Conservation (phyloP, 2,888 invertebrate genomes). For the Steinernema hermaphroditum region DNA sequence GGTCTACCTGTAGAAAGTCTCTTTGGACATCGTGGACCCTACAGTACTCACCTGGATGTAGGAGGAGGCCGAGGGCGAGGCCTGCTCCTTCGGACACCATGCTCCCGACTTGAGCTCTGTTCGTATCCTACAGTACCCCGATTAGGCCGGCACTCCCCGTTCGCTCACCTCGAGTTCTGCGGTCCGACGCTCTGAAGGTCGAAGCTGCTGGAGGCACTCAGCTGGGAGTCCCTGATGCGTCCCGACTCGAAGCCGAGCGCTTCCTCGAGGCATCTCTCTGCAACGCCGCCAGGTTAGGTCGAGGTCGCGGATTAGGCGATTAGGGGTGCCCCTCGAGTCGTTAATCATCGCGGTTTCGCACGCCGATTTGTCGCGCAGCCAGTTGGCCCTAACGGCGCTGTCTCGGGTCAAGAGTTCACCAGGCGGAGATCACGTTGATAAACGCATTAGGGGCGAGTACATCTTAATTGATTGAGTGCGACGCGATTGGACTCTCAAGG, state of each 20-base stretch:
- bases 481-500: neutral
- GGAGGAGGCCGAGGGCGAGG: neutral
- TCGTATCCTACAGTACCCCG: constrained; percentile 74
- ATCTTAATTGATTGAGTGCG: constrained; percentile 16
- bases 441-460: constrained; percentile 21
- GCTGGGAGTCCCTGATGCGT: constrained; percentile 78
- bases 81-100: constrained; percentile 81
- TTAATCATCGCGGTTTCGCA: constrained; percentile 15
- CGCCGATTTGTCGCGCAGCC: constrained; percentile 29
- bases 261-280: constrained; percentile 28
- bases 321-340: constrained; percentile 12
- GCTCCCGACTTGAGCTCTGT: constrained; percentile 84
- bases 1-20: constrained; percentile 44
- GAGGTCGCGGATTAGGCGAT: constrained; percentile 25
- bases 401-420: constrained; percentile 24
- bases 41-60: constrained; percentile 10
- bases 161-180: constrained; percentile 77
- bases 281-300: constrained; percentile 18
- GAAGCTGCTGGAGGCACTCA: constrained; percentile 82
- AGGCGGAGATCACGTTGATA: constrained; percentile 24
- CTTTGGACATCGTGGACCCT: neutral
- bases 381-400: neutral
- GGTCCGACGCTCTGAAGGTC: constrained; percentile 82
- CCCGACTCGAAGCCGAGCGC: constrained; percentile 83
- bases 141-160: neutral